Percentiles rank a stretch among this genome's conserved stretches.
phyloP scores from a whole-genome alignment of 2,797 vertebrate species.

The Clangula hyemalis region DNA sequence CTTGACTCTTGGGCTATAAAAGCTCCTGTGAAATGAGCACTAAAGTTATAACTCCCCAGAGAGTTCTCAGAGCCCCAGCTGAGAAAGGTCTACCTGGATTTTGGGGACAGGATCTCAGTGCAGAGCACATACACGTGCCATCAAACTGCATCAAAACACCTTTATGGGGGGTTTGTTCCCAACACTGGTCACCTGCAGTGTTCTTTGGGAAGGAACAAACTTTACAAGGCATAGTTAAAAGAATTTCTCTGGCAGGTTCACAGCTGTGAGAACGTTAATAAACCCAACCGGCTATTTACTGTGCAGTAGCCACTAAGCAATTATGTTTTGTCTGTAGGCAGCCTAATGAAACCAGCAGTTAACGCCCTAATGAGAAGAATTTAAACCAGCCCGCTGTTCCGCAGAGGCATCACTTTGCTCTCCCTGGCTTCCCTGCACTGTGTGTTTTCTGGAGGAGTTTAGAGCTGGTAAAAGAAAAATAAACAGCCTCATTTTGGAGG shows the following conservation, averaged over 20 bases:
- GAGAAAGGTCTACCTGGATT: not conserved
- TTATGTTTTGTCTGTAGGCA: not conserved
- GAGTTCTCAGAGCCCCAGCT: fast-evolving
- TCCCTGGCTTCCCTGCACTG: not conserved
- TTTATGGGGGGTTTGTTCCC: not conserved
- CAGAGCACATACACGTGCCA: not conserved
- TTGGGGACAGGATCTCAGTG: not conserved
- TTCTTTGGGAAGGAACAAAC: not conserved
- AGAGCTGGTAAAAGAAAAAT: too few relatives aligned
- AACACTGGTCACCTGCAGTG: fast-evolving
- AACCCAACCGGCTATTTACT: not conserved
- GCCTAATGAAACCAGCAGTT: conserved; percentile 32
- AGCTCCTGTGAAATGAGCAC: not conserved
- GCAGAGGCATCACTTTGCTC: not conserved
- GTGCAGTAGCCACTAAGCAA: not conserved
- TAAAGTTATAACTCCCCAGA: not conserved
- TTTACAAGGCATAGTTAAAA: not conserved
- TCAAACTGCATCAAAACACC: not conserved
- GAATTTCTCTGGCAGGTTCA: not conserved
- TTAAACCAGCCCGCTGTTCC: not conserved
- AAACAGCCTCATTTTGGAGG: not conserved
- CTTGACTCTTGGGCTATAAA: not conserved
- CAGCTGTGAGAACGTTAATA: not conserved
- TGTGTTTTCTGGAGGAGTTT: not conserved
- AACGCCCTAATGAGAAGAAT: not conserved